These are phyloP conservation scores for Pygoscelis adeliae DNA, from an alignment of 2,113 vertebrate genomes.

Conservation along the genomic window DNA sequence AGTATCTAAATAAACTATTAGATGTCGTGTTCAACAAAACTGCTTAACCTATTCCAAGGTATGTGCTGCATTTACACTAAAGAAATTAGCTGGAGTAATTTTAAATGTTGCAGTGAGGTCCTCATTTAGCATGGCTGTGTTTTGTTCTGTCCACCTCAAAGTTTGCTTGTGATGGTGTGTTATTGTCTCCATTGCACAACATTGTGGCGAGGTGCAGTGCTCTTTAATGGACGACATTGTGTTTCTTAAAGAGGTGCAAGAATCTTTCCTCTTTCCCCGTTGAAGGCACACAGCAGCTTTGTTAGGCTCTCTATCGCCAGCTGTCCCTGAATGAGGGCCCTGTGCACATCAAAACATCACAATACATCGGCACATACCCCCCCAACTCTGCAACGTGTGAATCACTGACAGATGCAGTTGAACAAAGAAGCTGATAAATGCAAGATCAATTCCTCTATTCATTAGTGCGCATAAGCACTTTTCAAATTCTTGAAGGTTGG, in stretches of 20 bases:
- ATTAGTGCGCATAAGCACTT: background rate
- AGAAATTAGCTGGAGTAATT: background rate
- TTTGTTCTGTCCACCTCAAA: background rate
- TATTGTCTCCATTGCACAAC: fast-evolving
- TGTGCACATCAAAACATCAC: background rate
- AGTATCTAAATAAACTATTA: background rate
- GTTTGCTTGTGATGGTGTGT: background rate
- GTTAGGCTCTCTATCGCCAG: background rate
- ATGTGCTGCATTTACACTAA: background rate
- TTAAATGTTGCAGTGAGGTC: background rate
- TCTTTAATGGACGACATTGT: background rate
- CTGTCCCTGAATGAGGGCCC: background rate
- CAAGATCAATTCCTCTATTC: background rate
- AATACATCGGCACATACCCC: too few relatives aligned
- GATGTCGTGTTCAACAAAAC: background rate
- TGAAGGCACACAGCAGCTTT: background rate
- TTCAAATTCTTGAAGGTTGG: background rate
- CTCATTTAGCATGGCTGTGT: fast-evolving
- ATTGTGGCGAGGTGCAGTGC: fast-evolving
- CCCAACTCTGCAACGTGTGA: background rate
- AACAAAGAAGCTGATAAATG: background rate
- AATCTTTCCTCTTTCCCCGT: background rate
- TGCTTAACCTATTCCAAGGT: background rate
- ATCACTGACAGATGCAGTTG: background rate
- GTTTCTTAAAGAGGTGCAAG: background rate